Conservation (phyloP, 2,113 vertebrate genomes). For the Hippoglossus stenolepis region DNA sequence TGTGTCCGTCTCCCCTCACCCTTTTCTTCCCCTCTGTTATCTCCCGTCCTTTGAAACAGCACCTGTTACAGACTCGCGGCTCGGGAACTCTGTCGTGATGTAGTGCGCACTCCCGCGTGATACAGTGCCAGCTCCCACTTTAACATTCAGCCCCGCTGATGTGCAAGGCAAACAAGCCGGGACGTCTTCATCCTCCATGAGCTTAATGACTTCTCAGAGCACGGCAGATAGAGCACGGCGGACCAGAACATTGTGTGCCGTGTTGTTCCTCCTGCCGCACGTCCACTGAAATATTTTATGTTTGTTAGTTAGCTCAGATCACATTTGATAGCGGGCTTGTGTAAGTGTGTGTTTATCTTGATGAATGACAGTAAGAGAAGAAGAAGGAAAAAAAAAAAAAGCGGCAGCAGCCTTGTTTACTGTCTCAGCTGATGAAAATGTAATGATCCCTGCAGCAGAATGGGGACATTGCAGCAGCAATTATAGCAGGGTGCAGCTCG, state of each 20-base stretch:
- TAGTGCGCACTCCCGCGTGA: constrained; percentile 47
- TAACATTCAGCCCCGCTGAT: constrained; percentile 48
- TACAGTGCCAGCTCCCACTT: constrained; percentile 51
- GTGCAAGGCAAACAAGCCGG: constrained; percentile 59
- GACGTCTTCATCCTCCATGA: constrained; percentile 64
- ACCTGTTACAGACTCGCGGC: constrained; percentile 76
- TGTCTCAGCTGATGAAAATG: constrained; percentile 62
- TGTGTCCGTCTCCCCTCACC: constrained; percentile 44
- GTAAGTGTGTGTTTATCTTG: constrained; percentile 29
- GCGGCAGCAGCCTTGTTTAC: constrained; percentile 57
- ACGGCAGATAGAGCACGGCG: constrained; percentile 24
- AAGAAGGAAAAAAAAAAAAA: neutral
- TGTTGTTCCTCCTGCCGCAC: constrained; percentile 17
- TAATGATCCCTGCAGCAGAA: constrained; percentile 63
- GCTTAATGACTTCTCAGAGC: constrained; percentile 63
- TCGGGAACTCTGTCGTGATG: constrained; percentile 64
- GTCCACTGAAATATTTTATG: constrained; percentile 32
- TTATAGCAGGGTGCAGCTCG: constrained; percentile 40
- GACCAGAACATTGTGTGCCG: constrained; percentile 31
- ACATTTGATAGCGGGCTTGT: constrained; percentile 42
- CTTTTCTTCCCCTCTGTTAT: constrained; percentile 64
- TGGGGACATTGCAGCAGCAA: constrained; percentile 52
- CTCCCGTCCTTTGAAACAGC: constrained; percentile 78
- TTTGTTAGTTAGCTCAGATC: constrained; percentile 38
- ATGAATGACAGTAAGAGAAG: constrained; percentile 33